phyloP scores from a whole-genome alignment of 2,797 vertebrate genomes.

The Falco cherrug region DNA sequence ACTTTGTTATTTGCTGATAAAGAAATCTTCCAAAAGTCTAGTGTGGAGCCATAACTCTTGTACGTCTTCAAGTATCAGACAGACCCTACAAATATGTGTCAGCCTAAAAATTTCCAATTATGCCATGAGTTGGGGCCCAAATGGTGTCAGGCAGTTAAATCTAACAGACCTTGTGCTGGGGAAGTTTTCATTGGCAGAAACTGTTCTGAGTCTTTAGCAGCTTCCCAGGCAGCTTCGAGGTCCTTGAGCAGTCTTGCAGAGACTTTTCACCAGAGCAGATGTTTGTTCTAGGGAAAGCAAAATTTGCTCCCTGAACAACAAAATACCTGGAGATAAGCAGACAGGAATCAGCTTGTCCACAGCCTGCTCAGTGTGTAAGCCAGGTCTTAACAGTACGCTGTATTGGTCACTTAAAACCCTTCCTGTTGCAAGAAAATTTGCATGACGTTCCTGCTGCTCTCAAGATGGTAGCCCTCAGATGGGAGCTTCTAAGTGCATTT shows the following conservation, averaged over 20 bases:
- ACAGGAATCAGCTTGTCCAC: neutral
- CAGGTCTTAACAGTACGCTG: neutral
- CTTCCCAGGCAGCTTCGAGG: neutral
- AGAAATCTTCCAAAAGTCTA: slow-evolving; percentile 46
- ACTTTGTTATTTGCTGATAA: slow-evolving; percentile 44
- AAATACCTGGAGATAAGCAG: neutral
- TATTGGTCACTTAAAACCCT: neutral
- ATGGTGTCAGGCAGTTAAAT: neutral
- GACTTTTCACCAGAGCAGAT: neutral
- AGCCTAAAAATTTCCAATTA: slow-evolving; percentile 25
- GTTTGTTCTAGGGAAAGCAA: neutral
- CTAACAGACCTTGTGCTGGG: neutral
- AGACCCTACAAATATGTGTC: slow-evolving; percentile 30
- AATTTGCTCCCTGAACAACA: neutral
- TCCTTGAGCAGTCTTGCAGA: neutral
- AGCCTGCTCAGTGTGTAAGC: neutral
- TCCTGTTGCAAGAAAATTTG: neutral
- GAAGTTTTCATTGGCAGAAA: neutral
- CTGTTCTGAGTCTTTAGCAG: neutral
- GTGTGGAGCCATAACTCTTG: neutral
- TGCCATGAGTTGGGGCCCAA: neutral
- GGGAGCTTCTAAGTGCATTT: neutral
- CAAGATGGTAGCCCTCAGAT: neutral
- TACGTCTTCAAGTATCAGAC: slow-evolving; percentile 4
- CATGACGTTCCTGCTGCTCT: neutral